Base-by-base conservation (phyloP, 2,113 vertebrate species). In the Strix uralensis region DNA sequence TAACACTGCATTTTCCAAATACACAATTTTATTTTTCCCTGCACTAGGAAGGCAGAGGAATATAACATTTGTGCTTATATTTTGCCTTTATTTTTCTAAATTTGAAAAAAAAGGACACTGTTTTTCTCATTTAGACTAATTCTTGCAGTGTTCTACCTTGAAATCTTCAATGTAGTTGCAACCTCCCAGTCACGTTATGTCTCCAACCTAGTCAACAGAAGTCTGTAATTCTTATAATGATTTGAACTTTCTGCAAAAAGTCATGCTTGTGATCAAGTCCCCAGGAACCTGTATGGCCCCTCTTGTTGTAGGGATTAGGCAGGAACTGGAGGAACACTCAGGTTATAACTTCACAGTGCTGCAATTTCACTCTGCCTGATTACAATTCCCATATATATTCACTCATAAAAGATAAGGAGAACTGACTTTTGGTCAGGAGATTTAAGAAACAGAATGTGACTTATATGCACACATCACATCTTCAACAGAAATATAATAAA, bases 121-220 rank as follows among this genome's bases (percentile, higher is more conserved):
- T 21, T 86, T 92, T 79, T 36, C 26, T 61, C 14, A 46, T 72
- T 77, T 51, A 75, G 21, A 46, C 15, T 63, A 44, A 67, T 67
- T 51, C 26, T 82, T 86, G 7, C 8, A 15, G 7, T 16, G 9
- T 61, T 72, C 54, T 65, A 13, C 1, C 1, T 2, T 59, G 23
- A 91, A 63, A 82, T 61, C 19, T 49, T 52, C 27, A 7, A 40
- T 21, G 23, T 21, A 69, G 9, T 34, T 67, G 12, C 30, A 91
- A 32, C 10, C 6, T 2, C 13, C 74, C 8, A 21, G 32, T 30
- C 2, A 0, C 1, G 0, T 26, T 75, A 63, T 21, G 4, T 52
- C 57, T 72, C 21, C 8, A 89, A 81, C 34, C 5, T 23, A 84
- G 30, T 6, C 52, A 84, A 30, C 6, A 84, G 15, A 46, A 74